Base-by-base conservation (phyloP, 2,797 vertebrate species). In the Streptopelia turtur region DNA sequence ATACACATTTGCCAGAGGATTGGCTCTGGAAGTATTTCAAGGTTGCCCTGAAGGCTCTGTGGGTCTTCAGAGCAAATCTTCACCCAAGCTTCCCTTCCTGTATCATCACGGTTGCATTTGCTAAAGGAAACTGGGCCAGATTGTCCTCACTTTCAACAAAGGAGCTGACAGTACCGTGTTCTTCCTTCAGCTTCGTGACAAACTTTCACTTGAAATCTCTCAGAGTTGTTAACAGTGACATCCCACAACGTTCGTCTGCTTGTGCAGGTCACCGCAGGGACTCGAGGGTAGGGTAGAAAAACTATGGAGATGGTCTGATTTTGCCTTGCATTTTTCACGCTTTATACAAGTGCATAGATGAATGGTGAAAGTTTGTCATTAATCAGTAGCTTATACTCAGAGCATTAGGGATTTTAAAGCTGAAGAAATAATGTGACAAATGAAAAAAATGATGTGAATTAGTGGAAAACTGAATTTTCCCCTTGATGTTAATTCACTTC, bases 311-410 rank as follows among this genome's bases (percentile, higher is more conserved):
- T 23, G 17, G 21, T 68, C 64, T 75, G 57, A 65, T n/a, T 90
- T 56, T 56, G 13, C 43, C 55, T 43, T 68, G 24, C 8, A 7
- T 33, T 95, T 69, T 59, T 75, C 87, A 59, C 55, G 64, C 30
- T 52, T 89, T 63, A 33, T 23, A 45, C 50, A 60, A 85, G 30
- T 4, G 16, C 25, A 52, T 11, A 87, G 41, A 90, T 28, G 53
- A 77, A 63, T 33, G 22, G 56, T 70, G 68, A 61, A 87, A 57
- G 74, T 94, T 90, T 92, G 35, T 71, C 86, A 55, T 93, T 83
- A 78, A 94, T 93, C 95, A 89, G 61, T 25, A 68, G 64, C 25
- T 85, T 78, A 89, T 65, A 94, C n/a, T 21, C 90, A 80, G 75
- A 83, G 35, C 55, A 81, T 66, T 59, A 83, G n/a, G 27, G 71